A percentile compares a stretch with the other conserved stretches of the same genome.
These are phyloP conservation scores for Anoplophora glabripennis DNA, from an alignment of 1,140 invertebrate genomes.

Conservation along the genomic window DNA sequence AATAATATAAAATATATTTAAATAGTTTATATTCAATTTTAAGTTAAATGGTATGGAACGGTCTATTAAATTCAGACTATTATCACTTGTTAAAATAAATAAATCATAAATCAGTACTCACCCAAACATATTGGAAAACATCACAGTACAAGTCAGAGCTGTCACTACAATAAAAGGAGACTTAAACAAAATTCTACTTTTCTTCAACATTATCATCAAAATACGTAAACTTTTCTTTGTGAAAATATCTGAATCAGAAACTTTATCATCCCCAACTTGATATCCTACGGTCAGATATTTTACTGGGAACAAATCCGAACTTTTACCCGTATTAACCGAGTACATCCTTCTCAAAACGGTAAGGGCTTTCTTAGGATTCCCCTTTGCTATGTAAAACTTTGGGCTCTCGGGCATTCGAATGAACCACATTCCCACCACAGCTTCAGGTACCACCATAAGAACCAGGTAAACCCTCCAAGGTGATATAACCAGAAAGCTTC, in stretches of 20 bases:
- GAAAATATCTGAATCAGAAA: slow-evolving; percentile 14
- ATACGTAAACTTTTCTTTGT: slow-evolving; percentile 48
- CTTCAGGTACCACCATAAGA: slow-evolving; percentile 55
- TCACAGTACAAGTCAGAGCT: slow-evolving; percentile 55
- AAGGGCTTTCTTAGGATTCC: slow-evolving; percentile 59
- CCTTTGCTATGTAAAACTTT: slow-evolving; percentile 67
- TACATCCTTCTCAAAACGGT: slow-evolving; percentile 60
- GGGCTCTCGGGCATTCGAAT: slow-evolving; percentile 71
- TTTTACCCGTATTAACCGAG: slow-evolving; percentile 56
- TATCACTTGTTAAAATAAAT: no score
- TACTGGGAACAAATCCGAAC: slow-evolving; percentile 49
- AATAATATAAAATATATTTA: no score
- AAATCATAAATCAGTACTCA: slow-evolving; percentile 50
- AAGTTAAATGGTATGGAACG: no score
- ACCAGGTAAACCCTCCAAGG: slow-evolving; percentile 63
- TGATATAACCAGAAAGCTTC: slow-evolving; percentile 21
- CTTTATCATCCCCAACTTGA: background rate
- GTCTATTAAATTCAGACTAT: no score
- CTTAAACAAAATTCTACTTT: slow-evolving; percentile 55
- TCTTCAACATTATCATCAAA: slow-evolving; percentile 52
- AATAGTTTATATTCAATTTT: no score
- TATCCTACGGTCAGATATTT: slow-evolving; percentile 39
- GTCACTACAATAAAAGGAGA: slow-evolving; percentile 56
- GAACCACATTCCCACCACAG: slow-evolving; percentile 54
- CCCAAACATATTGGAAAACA: slow-evolving; percentile 68